Base-by-base conservation (phyloP, 1,140 invertebrate genomes). In the Arion vulgaris region DNA sequence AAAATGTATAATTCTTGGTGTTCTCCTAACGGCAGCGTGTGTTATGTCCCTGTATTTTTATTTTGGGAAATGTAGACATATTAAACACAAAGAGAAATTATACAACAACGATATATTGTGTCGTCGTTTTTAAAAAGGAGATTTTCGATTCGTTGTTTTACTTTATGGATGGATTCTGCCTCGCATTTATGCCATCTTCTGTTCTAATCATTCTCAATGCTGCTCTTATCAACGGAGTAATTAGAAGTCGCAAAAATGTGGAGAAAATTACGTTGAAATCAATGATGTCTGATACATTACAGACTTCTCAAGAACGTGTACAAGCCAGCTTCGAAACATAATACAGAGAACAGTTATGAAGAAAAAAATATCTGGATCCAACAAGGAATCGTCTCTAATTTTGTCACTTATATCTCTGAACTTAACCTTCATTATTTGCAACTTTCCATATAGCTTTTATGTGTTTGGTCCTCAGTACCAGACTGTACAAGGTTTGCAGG, bases 391-490 rank as follows among this genome's bases (percentile, higher is more conserved):
- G 11, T 77, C 75, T 1, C 19, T 77, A 28, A 77, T 45, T 1
- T 28, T 77, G 1, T 5, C 75, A 36, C 75, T 77, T 32, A 2
- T 77, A 26, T 32, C 51, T 2, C 53, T 77, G 2, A 77, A 77
- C 49, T 2, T 77, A 11, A 34, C 49, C 19, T 77, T 77, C 34
- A 36, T 77, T 15, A 28, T 57, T 7, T 77, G 75, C 53, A 77
- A 77, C n/a, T 77, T 77, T 39, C 75, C 75, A 11, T 4, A 57
- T 1, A 49, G 75, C 28, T 15, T 62, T 11, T 77, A 53, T n/a
- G 9, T 23, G 7, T 4, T 77, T 5, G 34, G 45, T 7, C 75
- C 75, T 32, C 51, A 53, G 9, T 57, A 53, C 38, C 51, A 53
- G n/a, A 36, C 75, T 19, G 32, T 23, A 1, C 2, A 39, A 45